Evolutionary conservation across 2,113 vertebrate species (phyloP).

Genomic region (Procavia capensis): DNA sequence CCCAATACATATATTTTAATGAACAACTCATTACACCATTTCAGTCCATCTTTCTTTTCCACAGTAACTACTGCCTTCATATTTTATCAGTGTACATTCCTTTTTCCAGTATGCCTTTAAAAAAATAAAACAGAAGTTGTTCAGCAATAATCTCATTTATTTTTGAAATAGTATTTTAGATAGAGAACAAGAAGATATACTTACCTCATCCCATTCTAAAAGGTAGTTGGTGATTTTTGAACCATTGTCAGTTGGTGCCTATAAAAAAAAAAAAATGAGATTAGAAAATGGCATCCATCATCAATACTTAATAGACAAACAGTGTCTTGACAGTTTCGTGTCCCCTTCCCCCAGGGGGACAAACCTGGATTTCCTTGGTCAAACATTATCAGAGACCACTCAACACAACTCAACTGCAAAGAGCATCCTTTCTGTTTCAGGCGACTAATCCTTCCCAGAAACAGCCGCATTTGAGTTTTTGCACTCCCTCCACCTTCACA

Average conservation of each 20-base stretch:
- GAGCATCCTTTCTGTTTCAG: not conserved
- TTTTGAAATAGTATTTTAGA: conserved; percentile 37
- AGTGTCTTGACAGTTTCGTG: not conserved
- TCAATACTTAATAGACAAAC: not conserved
- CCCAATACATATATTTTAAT: not conserved
- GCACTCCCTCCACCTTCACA: not conserved
- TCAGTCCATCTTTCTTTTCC: not conserved
- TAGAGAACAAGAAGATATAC: conserved; percentile 57
- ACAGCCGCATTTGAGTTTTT: not conserved
- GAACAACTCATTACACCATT: not conserved
- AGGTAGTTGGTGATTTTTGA: conserved; percentile 99
- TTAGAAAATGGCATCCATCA: conserved; percentile 64
- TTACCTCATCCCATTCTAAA: conserved; percentile 99
- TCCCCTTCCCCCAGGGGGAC: not conserved
- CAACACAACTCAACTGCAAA: not conserved
- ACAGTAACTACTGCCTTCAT: conserved; percentile 38
- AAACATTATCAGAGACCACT: not conserved
- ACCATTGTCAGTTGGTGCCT: conserved; percentile 97
- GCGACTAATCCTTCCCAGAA: not conserved
- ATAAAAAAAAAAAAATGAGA: conserved; percentile 68
- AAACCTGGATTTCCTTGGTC: not conserved
- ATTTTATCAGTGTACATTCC: conserved; percentile 58
- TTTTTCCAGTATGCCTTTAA: conserved; percentile 64
- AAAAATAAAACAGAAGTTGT: conserved; percentile 45
- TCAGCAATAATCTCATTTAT: not conserved